Percentiles rank a stretch among this genome's conserved stretches.
Evolutionary conservation across 2,888 invertebrate species (phyloP).

Genomic region (Argyresthia albistria): DNA sequence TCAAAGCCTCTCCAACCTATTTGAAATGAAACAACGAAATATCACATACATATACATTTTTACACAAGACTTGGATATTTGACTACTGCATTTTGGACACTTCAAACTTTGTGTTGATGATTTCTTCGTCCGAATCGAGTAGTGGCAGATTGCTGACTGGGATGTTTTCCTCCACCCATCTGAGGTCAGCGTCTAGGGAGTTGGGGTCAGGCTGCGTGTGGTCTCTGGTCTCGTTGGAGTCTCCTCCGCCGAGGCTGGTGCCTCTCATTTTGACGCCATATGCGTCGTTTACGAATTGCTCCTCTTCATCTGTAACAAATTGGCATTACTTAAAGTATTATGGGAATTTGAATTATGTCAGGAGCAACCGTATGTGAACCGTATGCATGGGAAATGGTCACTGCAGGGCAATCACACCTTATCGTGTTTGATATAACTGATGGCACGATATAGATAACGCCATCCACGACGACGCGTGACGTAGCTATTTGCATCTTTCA

Average conservation of each 20-base stretch:
- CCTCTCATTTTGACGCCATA: conserved; percentile 86
- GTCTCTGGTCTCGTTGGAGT: conserved; percentile 14
- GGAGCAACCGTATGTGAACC: too few species aligned
- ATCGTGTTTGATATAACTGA: too few species aligned
- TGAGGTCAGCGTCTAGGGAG: conserved; percentile 58
- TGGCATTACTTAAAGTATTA: background rate
- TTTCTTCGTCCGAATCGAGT: conserved; percentile 84
- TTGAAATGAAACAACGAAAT: background rate
- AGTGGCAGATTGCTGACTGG: conserved; percentile 81
- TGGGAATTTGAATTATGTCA: background rate
- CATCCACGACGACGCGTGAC: too few species aligned
- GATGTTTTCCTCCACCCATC: conserved; percentile 97
- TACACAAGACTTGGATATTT: too few species aligned
- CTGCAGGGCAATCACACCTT: too few species aligned
- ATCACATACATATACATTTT: background rate
- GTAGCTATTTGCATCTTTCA: too few species aligned
- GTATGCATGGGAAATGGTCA: too few species aligned
- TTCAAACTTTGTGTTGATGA: conserved; percentile 88
- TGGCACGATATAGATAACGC: too few species aligned
- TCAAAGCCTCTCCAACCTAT: too few species aligned
- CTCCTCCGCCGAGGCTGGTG: conserved; percentile 27
- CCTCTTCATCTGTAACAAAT: conserved; percentile 78
- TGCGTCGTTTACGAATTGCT: conserved; percentile 88
- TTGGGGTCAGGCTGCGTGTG: conserved; percentile 25
- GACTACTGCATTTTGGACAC: conserved; percentile 88